A percentile compares a stretch with the other conserved stretches of the same genome.
These are phyloP conservation scores for Panthera leo DNA, from an alignment of 2,113 vertebrate genomes.

Conservation along the genomic window DNA sequence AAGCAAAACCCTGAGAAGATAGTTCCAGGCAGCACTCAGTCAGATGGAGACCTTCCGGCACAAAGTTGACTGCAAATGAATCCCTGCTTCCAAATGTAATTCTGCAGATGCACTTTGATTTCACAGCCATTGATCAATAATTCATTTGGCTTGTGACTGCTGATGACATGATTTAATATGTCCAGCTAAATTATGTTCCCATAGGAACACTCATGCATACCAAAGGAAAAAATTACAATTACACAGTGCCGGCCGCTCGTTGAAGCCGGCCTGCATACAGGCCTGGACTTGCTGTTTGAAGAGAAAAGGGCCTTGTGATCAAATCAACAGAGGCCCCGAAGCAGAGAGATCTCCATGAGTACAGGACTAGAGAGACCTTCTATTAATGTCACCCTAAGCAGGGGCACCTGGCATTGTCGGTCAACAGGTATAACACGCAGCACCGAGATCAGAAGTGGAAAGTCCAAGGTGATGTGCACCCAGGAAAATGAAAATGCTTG, in stretches of 20 bases:
- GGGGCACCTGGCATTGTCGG: neutral
- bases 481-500: neutral
- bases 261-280: neutral
- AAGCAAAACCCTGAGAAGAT: neutral
- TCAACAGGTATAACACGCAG: neutral
- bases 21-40: rapidly evolving
- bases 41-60: neutral
- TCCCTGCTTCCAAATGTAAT: neutral
- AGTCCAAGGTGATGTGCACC: too few species aligned
- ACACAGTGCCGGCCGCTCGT: rapidly evolving
- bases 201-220: neutral
- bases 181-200: constrained; percentile 58
- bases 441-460: rapidly evolving
- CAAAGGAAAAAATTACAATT: neutral
- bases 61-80: neutral
- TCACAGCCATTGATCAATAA: constrained; percentile 73
- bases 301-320: neutral
- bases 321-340: neutral
- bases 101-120: constrained; percentile 59
- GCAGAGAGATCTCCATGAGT: neutral
- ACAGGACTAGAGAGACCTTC: rapidly evolving
- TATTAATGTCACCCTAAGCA: too few species aligned
- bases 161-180: constrained; percentile 67
- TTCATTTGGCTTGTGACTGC: constrained; percentile 53
- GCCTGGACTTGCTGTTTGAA: neutral